These are phyloP conservation scores for Bubo bubo DNA, from an alignment of 2,113 vertebrate genomes.

Conservation along the genomic window DNA sequence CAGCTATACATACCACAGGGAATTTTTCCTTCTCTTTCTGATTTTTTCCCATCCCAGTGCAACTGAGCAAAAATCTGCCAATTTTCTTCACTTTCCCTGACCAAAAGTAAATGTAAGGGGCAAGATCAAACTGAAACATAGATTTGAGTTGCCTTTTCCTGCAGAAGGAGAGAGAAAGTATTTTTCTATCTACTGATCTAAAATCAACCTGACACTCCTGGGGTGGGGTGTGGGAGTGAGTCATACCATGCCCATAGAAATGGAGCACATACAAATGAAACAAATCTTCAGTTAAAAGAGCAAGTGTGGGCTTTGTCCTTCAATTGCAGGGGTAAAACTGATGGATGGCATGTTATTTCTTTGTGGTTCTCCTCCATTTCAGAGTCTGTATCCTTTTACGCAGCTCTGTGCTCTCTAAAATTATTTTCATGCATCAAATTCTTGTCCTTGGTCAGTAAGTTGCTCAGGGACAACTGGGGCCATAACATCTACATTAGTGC, in stretches of 20 bases:
- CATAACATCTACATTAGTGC: rapidly evolving
- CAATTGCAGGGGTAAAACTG: not conserved
- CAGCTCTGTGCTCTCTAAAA: not conserved
- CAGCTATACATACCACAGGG: not conserved
- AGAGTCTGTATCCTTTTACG: not conserved
- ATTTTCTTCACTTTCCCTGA: not conserved
- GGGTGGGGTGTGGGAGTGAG: rapidly evolving
- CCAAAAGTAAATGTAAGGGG: not conserved
- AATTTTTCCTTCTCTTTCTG: not conserved
- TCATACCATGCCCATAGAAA: not conserved
- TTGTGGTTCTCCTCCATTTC: not conserved
- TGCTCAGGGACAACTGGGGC: not conserved
- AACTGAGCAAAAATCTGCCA: not conserved
- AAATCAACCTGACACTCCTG: not conserved
- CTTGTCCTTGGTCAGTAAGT: not conserved
- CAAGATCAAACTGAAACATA: not conserved
- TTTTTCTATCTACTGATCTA: not conserved
- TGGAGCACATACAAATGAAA: not conserved
- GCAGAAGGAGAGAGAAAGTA: not conserved
- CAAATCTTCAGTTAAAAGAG: not conserved
- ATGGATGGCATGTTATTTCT: not conserved
- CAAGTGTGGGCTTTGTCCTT: not conserved
- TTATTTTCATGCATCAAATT: not conserved
- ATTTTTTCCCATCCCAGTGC: not conserved
- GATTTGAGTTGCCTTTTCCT: not conserved